phyloP scores from a whole-genome alignment of 2,113 vertebrate genomes.

The cat (Felis catus) region F.catus_Fca126_mat1.0 CM031415.1:145126001-145126500 shows the following conservation, averaged over 20 bases:
- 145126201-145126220: background rate
- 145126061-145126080: slow-evolving; percentile 87
- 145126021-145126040: slow-evolving; percentile 83
- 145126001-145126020: slow-evolving; percentile 85
- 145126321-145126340: background rate
- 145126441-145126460: background rate
- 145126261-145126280: background rate
- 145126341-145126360: background rate
- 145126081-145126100: slow-evolving; percentile 82
- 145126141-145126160: background rate
- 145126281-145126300: background rate
- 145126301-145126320: background rate
- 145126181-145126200: background rate
- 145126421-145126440: background rate
- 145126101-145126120: slow-evolving; percentile 46
- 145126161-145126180: slow-evolving; percentile 24
- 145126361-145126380: background rate
- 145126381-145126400: background rate
- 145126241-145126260: background rate
- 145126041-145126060: slow-evolving; percentile 86
- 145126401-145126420: background rate
- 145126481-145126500: background rate
- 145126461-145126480: background rate
- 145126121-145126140: background rate
- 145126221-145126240: background rate